Percentiles rank a stretch among this genome's conserved stretches.
These are phyloP conservation scores for Achroia grisella DNA, from an alignment of 1,140 invertebrate genomes.

Conservation along the genomic window DNA sequence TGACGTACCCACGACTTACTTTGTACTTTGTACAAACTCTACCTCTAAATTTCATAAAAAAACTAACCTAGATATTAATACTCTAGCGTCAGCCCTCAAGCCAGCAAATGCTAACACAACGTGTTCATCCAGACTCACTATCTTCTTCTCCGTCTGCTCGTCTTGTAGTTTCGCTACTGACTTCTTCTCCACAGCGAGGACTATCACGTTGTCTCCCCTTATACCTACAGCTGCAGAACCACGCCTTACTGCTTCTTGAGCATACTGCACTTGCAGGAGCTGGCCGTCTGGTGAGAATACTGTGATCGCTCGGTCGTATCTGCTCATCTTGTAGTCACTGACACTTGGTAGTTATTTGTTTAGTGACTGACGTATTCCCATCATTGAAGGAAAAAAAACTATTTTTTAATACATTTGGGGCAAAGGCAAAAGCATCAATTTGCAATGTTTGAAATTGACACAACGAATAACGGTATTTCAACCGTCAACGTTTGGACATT, in stretches of 20 bases:
- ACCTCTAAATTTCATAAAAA: too few species aligned
- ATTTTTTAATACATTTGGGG: too few species aligned
- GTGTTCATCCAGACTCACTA: slow-evolving; percentile 32
- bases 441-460: too few species aligned
- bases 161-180: slow-evolving; percentile 22
- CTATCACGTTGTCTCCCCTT: slow-evolving; percentile 17
- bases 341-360: too few species aligned
- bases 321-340: slow-evolving; percentile 26
- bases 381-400: too few species aligned
- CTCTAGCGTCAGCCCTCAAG: slow-evolving; percentile 30
- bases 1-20: too few species aligned
- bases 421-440: too few species aligned
- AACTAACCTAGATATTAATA: slow-evolving; percentile 23
- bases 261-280: slow-evolving; percentile 36
- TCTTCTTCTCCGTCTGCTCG: slow-evolving; percentile 36
- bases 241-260: slow-evolving; percentile 26
- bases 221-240: slow-evolving; percentile 31
- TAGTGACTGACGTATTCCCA: too few species aligned
- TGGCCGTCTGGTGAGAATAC: slow-evolving; percentile 41
- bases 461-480: too few species aligned
- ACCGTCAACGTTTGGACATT: too few species aligned
- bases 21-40: too few species aligned
- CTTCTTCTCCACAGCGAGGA: slow-evolving; percentile 28
- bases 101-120: slow-evolving; percentile 30
- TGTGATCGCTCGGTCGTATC: slow-evolving; percentile 35